Evolutionary conservation across 2,797 vertebrate genomes (phyloP).

Genomic region (Podarcis lilfordi): DNA sequence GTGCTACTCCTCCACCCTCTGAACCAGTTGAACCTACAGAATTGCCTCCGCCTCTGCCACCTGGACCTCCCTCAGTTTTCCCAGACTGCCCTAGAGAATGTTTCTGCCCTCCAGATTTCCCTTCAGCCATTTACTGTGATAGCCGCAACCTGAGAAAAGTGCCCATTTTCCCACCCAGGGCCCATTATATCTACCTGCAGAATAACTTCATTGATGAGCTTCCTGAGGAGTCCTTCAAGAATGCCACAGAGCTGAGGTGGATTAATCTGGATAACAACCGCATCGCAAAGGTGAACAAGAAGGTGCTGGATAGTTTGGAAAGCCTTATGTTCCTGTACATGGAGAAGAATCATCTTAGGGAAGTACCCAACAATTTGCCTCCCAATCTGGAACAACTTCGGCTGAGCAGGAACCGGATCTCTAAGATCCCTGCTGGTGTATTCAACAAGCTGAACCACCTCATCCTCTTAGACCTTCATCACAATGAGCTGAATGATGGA

Average conservation of each 20-base stretch:
- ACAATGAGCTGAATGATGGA: slow-evolving; percentile 89
- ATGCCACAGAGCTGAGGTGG: slow-evolving; percentile 90
- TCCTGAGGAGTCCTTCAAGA: slow-evolving; percentile 87
- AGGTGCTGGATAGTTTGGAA: slow-evolving; percentile 90
- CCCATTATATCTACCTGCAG: slow-evolving; percentile 94
- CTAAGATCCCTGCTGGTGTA: slow-evolving; percentile 87
- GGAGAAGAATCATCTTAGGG: slow-evolving; percentile 90
- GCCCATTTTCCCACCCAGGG: slow-evolving; percentile 87
- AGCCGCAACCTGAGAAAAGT: slow-evolving; percentile 93
- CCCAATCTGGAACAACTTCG: slow-evolving; percentile 90
- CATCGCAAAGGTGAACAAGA: slow-evolving; percentile 87
- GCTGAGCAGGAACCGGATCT: slow-evolving; percentile 91
- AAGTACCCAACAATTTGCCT: slow-evolving; percentile 90
- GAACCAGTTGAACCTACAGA: slow-evolving; percentile 92
- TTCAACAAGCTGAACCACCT: slow-evolving; percentile 91
- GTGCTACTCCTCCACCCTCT: slow-evolving; percentile 59
- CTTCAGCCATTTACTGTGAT: slow-evolving; percentile 93
- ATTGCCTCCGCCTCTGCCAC: slow-evolving; percentile 88
- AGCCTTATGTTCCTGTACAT: slow-evolving; percentile 89
- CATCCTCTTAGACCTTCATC: slow-evolving; percentile 90
- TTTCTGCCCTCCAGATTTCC: slow-evolving; percentile 87
- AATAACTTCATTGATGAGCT: slow-evolving; percentile 96
- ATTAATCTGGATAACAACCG: slow-evolving; percentile 96
- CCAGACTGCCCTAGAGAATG: slow-evolving; percentile 92
- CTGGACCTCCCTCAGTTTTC: slow-evolving; percentile 87